phyloP scores from a whole-genome alignment of 2,888 invertebrate genomes.

The Carcina quercana region DNA sequence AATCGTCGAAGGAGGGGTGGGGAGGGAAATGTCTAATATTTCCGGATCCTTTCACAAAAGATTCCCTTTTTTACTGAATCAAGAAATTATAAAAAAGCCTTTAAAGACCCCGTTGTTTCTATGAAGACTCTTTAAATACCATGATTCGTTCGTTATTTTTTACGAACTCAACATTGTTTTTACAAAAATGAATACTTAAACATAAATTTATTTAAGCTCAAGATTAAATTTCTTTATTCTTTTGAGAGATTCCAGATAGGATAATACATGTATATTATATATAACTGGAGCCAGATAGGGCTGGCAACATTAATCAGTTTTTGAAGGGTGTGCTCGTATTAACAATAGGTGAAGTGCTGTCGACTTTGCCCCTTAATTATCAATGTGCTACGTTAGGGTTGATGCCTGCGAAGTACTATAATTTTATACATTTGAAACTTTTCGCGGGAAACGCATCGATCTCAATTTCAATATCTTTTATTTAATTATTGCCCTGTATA shows the following conservation, averaged over 20 bases:
- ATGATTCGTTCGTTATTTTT: constrained; percentile 20
- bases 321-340: no score
- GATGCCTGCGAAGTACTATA: no score
- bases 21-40: constrained; percentile 37
- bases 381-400: no score
- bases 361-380: no score
- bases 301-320: no score
- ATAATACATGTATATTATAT: no score
- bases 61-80: constrained; percentile 52
- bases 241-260: constrained; percentile 3
- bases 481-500: no score
- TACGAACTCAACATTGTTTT: constrained; percentile 15
- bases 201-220: constrained; percentile 6
- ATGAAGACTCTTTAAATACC: constrained; percentile 26
- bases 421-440: no score
- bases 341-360: no score
- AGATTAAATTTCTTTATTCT: constrained; percentile 15
- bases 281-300: no score
- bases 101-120: constrained; percentile 47
- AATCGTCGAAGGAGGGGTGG: constrained; percentile 23
- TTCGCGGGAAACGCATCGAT: no score
- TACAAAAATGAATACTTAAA: constrained; percentile 8
- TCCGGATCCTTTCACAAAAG: constrained; percentile 52
- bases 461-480: no score
- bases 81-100: constrained; percentile 52